These are phyloP conservation scores for Synergus umbraculus DNA, from an alignment of 2,888 invertebrate species.

Conservation along the genomic window DNA sequence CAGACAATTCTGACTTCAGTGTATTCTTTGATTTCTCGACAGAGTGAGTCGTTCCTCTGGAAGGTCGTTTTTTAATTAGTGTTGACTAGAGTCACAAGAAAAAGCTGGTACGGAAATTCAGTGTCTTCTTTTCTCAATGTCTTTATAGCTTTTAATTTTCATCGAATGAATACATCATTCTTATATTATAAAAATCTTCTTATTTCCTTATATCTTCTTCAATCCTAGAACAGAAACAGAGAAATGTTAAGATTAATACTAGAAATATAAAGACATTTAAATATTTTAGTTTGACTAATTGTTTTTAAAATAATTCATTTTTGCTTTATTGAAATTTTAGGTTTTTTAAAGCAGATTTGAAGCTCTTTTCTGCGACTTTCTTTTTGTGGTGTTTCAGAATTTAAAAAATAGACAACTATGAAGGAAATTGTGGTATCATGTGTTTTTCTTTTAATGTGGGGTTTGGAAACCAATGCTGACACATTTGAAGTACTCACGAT, in stretches of 20 bases:
- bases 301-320: background rate
- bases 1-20: slow-evolving; percentile 12
- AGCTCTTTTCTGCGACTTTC: background rate
- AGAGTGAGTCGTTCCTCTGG: slow-evolving; percentile 18
- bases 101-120: background rate
- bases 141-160: background rate
- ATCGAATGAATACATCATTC: background rate
- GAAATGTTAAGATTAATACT: background rate
- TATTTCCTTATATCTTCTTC: background rate
- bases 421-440: background rate
- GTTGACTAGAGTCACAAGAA: background rate
- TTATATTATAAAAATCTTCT: background rate
- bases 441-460: background rate
- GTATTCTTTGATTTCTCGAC: slow-evolving; percentile 12
- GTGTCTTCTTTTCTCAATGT: background rate
- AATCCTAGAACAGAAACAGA: background rate
- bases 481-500: slow-evolving; percentile 16
- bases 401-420: background rate
- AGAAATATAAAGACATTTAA: background rate
- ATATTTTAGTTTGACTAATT: background rate
- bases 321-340: background rate
- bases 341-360: background rate
- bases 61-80: slow-evolving; percentile 26
- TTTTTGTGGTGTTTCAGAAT: background rate
- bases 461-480: background rate